Conservation (phyloP, 2,888 invertebrate genomes). For the Cheilosia variabilis region DNA sequence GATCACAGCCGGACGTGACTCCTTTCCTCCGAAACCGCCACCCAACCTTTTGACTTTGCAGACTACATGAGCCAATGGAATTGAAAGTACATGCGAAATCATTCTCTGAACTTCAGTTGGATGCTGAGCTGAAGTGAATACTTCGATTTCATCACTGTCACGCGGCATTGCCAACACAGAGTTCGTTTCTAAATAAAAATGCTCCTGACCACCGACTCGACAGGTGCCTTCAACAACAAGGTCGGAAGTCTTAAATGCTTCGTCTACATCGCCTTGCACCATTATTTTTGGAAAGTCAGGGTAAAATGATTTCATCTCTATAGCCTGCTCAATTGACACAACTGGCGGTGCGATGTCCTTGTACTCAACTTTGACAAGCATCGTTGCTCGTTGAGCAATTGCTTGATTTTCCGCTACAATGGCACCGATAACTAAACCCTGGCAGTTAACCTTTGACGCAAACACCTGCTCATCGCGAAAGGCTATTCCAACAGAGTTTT, state of each 20-base stretch:
- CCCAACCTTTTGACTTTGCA: slow-evolving; percentile 94
- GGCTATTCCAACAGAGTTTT: slow-evolving; percentile 89
- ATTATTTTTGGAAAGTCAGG: slow-evolving; percentile 86
- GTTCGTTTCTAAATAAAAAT: slow-evolving; percentile 97
- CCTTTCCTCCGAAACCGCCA: slow-evolving; percentile 98
- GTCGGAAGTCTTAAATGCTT: slow-evolving; percentile 88
- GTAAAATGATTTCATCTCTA: slow-evolving; percentile 89
- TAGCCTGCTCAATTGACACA: slow-evolving; percentile 95
- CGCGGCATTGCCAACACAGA: slow-evolving; percentile 89
- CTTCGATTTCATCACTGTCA: slow-evolving; percentile 93
- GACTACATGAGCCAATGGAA: slow-evolving; percentile 90
- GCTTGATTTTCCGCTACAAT: slow-evolving; percentile 91
- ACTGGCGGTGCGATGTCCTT: slow-evolving; percentile 92
- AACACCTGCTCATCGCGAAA: slow-evolving; percentile 94
- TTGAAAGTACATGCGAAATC: slow-evolving; percentile 88
- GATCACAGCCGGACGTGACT: slow-evolving; percentile 88
- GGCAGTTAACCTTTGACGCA: slow-evolving; percentile 89
- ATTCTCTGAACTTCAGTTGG: slow-evolving; percentile 90
- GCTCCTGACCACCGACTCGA: slow-evolving; percentile 96
- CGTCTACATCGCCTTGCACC: slow-evolving; percentile 88
- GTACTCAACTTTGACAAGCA: slow-evolving; percentile 91
- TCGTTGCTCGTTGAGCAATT: slow-evolving; percentile 92
- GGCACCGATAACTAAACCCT: slow-evolving; percentile 92
- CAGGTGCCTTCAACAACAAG: slow-evolving; percentile 91
- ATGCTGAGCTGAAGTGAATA: slow-evolving; percentile 93